Evolutionary conservation across 2,888 invertebrate species (phyloP), one percentile per base, ranked within the genome.

Genomic region (Chrysina gloriosa): DNA sequence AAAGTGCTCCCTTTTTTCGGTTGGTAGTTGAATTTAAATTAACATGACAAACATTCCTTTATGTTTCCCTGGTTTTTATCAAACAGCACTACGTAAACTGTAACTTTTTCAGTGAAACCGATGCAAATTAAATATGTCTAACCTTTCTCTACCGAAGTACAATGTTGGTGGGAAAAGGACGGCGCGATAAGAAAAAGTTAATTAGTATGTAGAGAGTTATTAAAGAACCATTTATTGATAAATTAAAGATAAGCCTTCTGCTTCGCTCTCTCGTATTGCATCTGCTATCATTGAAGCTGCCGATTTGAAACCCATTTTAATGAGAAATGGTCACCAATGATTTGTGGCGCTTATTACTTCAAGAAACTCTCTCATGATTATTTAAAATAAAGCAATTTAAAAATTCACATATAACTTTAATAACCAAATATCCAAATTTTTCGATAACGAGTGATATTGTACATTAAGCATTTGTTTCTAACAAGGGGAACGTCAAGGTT

Each of bases 131-230:
- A 52, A 52, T 9, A 31, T 29, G 16, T 19, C 31, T 45, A 31
- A 19, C 31, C 31, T 6, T 14, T 29, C 16, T 45, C 19, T 16
- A 11, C 25, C 50, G 14, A 52, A 27, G 19, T 36, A 50, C 39
- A 50, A 52, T 48, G 23, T 27, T 65, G 16, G n/a, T 23, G 14
- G 4, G 50, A 16, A 39, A 21, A 23, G 27, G 36, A 39, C 36
- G 19, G 52, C n/a, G n/a, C 34, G 25, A 39, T 39, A 36, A 50
- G 23, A 63, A 42, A 61, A 61, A 36, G 52, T 65, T 65, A 65
- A 65, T 65, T 65, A 52, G 65, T 50, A 65, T 39, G 65, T 65
- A 48, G 50, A 50, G 52, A 65, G 39, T 65, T 65, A 65, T 65
- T 52, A 65, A 65, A 65, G 52, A 52, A 7, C 19, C 50, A 65